Conservation (phyloP, 2,113 vertebrate genomes). For the Alaudala cheleensis region DNA sequence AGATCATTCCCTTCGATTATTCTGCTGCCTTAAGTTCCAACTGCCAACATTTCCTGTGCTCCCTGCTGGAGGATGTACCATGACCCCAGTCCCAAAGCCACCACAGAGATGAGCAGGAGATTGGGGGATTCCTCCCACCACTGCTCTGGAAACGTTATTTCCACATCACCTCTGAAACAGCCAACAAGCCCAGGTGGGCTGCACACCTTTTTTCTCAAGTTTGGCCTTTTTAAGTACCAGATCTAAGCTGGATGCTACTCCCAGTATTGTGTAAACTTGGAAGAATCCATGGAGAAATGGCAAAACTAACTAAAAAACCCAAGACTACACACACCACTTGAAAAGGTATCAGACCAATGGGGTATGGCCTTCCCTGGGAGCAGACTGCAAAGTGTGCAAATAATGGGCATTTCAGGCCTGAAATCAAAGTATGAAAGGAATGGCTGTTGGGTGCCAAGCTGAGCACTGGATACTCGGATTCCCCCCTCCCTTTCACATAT, state of each 20-base stretch:
- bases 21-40: not conserved
- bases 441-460: slow-evolving; percentile 3
- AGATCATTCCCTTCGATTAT: not conserved
- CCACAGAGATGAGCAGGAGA: not conserved
- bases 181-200: not conserved
- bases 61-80: not conserved
- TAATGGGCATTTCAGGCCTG: not conserved
- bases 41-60: not conserved
- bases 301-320: not conserved
- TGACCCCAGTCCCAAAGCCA: not conserved
- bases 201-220: accelerated
- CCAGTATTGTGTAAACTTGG: not conserved
- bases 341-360: not conserved
- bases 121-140: not conserved
- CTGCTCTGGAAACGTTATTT: not conserved
- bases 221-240: not conserved
- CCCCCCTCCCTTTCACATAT: not conserved
- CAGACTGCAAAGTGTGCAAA: not conserved
- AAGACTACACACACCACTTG: not conserved
- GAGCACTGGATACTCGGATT: not conserved
- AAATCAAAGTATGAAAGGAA: slow-evolving; percentile 1
- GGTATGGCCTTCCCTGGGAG: not conserved
- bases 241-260: not conserved
- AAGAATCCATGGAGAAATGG: not conserved
- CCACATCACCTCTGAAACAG: accelerated